Conservation (phyloP, 2,113 vertebrate genomes). For the Cephalopterus ornatus region DNA sequence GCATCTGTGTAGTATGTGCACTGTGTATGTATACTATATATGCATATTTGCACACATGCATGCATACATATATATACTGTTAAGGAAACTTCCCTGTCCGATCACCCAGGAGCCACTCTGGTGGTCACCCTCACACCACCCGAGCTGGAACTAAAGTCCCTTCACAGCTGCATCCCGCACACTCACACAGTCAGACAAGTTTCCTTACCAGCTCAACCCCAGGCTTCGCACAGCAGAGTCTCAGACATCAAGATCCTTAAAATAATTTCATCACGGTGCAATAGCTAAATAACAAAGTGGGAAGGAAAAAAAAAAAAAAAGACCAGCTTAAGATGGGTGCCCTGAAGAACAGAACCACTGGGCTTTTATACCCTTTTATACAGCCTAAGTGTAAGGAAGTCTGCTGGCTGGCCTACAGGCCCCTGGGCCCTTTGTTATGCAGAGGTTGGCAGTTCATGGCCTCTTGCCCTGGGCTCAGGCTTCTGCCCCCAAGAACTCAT, state of each 20-base stretch:
- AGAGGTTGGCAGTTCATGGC: neutral
- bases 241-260: neutral
- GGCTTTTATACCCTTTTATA: neutral
- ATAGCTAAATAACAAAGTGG: neutral
- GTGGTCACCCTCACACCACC: neutral
- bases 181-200: neutral
- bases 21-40: neutral
- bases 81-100: neutral
- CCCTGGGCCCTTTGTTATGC: too few relatives aligned
- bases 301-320: neutral
- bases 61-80: neutral
- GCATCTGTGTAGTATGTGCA: neutral
- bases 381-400: neutral
- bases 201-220: neutral
- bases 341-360: too few relatives aligned
- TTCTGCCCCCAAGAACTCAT: neutral
- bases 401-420: neutral
- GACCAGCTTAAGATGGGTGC: neutral
- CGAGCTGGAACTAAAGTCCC: accelerated
- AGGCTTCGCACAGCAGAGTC: neutral
- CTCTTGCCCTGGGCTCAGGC: neutral
- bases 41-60: neutral
- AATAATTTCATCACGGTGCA: neutral
- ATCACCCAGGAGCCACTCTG: neutral
- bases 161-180: neutral